Conservation (phyloP, 2,113 vertebrate species). For the Corythoichthys intestinalis region DNA sequence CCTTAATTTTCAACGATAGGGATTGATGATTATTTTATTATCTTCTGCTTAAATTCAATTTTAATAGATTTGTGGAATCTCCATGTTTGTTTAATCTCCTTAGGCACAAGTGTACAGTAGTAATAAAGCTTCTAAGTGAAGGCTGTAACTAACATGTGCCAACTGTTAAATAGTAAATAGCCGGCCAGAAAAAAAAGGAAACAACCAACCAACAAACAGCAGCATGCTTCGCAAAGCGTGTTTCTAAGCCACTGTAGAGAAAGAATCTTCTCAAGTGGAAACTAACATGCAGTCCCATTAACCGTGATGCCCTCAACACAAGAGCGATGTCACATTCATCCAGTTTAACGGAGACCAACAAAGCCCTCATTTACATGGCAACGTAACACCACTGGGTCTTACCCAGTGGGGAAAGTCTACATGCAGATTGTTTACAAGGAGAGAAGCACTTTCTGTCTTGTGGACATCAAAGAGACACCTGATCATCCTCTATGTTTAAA, state of each 20-base stretch:
- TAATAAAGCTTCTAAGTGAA: constrained; percentile 7
- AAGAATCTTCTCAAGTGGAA: constrained; percentile 23
- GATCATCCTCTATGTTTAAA: constrained; percentile 12
- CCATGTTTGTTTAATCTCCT: constrained; percentile 15
- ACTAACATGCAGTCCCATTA: constrained; percentile 10
- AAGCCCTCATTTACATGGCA: constrained; percentile 30
- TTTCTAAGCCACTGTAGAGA: constrained; percentile 21
- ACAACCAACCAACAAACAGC: constrained; percentile 21
- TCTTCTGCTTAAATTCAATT: background rate
- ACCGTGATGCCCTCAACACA: constrained; percentile 32
- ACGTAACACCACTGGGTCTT: constrained; percentile 23
- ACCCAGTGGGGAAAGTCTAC: constrained; percentile 3
- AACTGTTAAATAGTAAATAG: constrained; percentile 27
- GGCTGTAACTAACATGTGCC: constrained; percentile 4
- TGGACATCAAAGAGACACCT: constrained; percentile 12
- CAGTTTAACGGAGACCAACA: constrained; percentile 41
- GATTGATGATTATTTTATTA: background rate
- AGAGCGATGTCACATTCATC: constrained; percentile 38
- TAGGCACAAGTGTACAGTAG: constrained; percentile 4
- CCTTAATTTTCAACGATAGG: constrained; percentile 9
- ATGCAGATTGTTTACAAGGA: constrained; percentile 17
- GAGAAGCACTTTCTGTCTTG: constrained; percentile 6
- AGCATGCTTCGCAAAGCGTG: constrained; percentile 14
- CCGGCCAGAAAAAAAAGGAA: constrained; percentile 25
- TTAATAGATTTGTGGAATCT: background rate